A percentile compares a stretch with the other conserved stretches of the same genome.
Evolutionary conservation across 92 coral and sea anemone species (phyloP).

Genomic region (Epizoanthus ramosus): DNA sequence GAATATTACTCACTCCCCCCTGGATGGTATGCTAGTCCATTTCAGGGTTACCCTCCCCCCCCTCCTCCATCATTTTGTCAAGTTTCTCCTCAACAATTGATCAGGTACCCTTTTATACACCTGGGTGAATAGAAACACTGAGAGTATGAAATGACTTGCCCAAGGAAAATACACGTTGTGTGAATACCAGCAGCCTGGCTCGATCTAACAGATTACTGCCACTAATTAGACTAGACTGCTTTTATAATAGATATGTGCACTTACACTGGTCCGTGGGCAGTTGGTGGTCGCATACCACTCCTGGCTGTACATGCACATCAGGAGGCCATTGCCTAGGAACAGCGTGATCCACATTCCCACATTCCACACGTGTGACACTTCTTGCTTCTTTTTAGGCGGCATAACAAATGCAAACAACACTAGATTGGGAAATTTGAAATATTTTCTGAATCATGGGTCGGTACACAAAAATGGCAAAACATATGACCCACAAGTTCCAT

Average conservation of each 20-base stretch:
- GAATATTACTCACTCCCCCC: too few species aligned
- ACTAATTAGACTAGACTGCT: neutral
- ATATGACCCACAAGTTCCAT: too few species aligned
- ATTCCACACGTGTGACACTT: constrained; percentile 87
- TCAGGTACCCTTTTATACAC: too few species aligned
- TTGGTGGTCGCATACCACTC: constrained; percentile 92
- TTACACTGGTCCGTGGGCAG: constrained; percentile 90
- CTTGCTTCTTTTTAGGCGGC: constrained; percentile 69
- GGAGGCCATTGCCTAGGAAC: constrained; percentile 86
- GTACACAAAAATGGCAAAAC: neutral
- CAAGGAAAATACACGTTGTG: too few species aligned
- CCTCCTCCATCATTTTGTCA: too few species aligned
- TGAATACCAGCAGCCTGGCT: too few species aligned
- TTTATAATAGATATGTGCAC: constrained; percentile 14
- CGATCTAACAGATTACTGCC: neutral
- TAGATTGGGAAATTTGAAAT: constrained; percentile 32
- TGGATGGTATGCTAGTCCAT: too few species aligned
- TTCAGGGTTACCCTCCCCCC: too few species aligned
- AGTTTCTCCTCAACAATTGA: too few species aligned
- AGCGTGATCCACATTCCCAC: constrained; percentile 94
- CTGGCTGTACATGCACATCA: constrained; percentile 93
- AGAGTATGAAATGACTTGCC: neutral
- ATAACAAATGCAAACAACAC: constrained; percentile 88
- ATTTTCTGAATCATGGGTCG: neutral
- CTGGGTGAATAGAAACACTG: neutral